These are phyloP conservation scores for Hexactinellida sp. DNA, from an alignment of 37 sponge, comb jelly and placozoan genomes.

Conservation along the genomic window DNA sequence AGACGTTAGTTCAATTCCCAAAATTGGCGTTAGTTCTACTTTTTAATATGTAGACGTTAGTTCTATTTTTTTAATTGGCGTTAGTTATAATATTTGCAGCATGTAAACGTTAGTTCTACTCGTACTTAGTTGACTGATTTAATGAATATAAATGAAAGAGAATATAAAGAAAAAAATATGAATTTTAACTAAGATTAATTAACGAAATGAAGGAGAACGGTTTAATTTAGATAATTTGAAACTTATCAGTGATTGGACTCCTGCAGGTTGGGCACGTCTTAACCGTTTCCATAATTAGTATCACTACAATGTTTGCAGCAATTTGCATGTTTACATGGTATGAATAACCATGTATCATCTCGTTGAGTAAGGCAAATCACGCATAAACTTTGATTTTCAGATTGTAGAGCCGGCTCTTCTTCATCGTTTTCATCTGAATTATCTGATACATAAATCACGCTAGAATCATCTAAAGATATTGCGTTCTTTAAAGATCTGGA, in stretches of 20 bases:
- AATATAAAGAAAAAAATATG: neutral
- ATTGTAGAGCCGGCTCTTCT: neutral
- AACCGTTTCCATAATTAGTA: neutral
- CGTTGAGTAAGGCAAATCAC: neutral
- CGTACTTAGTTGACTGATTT: neutral
- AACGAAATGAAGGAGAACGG: neutral
- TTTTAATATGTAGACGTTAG: too few relatives aligned
- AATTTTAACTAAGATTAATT: neutral
- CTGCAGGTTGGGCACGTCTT: neutral
- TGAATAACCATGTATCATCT: neutral
- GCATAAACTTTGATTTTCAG: neutral
- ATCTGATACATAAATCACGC: neutral
- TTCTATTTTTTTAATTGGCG: too few relatives aligned
- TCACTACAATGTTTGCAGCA: neutral
- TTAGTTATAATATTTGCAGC: too few relatives aligned
- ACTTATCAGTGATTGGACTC: neutral
- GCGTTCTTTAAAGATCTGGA: neutral
- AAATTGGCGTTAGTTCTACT: too few relatives aligned
- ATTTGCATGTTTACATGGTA: too few relatives aligned
- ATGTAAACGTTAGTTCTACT: neutral
- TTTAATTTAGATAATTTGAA: neutral
- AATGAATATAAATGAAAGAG: neutral
- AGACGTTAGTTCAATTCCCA: too few relatives aligned
- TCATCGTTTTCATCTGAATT: neutral
- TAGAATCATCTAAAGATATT: neutral